phyloP scores from a whole-genome alignment of 2,113 vertebrate genomes.

The Cryptotis parvus region DNA sequence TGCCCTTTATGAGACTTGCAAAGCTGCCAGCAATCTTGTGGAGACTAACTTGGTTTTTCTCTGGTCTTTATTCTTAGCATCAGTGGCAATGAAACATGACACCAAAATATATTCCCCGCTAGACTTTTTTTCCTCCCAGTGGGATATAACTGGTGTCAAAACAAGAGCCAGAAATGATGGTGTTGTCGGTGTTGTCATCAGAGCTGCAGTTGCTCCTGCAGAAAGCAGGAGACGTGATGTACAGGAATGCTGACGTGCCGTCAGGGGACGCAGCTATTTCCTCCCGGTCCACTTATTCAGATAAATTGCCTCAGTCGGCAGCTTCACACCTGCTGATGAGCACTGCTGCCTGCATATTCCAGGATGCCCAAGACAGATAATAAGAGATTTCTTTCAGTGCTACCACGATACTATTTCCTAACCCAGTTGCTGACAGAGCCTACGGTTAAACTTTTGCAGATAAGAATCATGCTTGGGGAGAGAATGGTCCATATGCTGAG shows the following conservation, averaged over 20 bases:
- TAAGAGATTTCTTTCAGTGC: constrained; percentile 15
- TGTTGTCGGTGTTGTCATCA: constrained; percentile 62
- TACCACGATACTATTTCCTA: constrained; percentile 8
- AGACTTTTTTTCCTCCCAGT: background rate
- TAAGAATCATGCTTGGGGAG: constrained; percentile 2
- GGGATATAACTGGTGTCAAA: constrained; percentile 5
- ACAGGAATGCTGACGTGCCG: constrained; percentile 61
- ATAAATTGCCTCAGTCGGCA: constrained; percentile 3
- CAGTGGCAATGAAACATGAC: too few relatives aligned
- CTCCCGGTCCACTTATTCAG: constrained; percentile 15
- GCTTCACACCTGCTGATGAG: background rate
- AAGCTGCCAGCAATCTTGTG: too few relatives aligned
- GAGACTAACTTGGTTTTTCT: too few relatives aligned
- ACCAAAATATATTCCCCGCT: background rate
- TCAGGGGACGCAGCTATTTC: constrained; percentile 10
- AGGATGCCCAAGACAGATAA: background rate
- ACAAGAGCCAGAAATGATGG: constrained; percentile 54
- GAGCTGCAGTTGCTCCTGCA: constrained; percentile 29
- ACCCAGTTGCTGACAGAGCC: background rate
- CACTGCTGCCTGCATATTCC: constrained; percentile 1
- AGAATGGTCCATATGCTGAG: background rate
- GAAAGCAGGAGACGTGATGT: constrained; percentile 54
- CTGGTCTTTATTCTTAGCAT: too few relatives aligned
- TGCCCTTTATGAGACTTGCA: too few relatives aligned
- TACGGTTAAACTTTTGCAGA: background rate